phyloP scores from a whole-genome alignment of 1,140 invertebrate species.

The Callitettix versicolor region DNA sequence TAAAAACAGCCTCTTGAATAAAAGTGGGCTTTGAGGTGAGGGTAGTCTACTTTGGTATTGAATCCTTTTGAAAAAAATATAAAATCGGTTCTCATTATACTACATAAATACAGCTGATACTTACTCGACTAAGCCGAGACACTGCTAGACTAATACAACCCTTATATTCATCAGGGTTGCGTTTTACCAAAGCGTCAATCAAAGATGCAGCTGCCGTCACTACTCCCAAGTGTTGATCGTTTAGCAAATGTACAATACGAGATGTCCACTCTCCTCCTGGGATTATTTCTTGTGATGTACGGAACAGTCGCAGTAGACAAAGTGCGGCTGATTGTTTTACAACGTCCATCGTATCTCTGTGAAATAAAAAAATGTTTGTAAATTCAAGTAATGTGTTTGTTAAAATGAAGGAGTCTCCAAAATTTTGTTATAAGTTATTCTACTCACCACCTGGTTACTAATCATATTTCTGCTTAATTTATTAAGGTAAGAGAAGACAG shows the following conservation, averaged over 20 bases:
- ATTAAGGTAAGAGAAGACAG: too few species aligned
- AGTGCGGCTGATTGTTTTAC: slow-evolving; percentile 99
- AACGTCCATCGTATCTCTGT: slow-evolving; percentile 96
- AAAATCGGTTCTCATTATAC: too few species aligned
- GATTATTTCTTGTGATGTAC: slow-evolving; percentile 89
- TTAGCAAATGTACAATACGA: slow-evolving; percentile 94
- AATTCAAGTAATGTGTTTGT: too few species aligned
- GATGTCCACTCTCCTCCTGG: slow-evolving; percentile 98
- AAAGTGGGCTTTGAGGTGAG: too few species aligned
- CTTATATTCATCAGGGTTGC: slow-evolving; percentile 98
- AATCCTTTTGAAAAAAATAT: too few species aligned
- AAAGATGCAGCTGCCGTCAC: slow-evolving; percentile 96
- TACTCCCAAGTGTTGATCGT: slow-evolving; percentile 98
- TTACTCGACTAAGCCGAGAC: slow-evolving; percentile 84
- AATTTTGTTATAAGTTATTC: too few species aligned
- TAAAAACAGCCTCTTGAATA: too few species aligned
- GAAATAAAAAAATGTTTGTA: slow-evolving; percentile 24
- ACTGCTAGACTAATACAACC: slow-evolving; percentile 97
- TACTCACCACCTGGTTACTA: too few species aligned
- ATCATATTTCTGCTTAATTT: too few species aligned
- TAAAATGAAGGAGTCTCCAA: too few species aligned
- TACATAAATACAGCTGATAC: too few species aligned
- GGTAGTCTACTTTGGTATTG: too few species aligned
- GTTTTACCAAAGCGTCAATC: slow-evolving; percentile 96
- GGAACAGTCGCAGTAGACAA: slow-evolving; percentile 84